Evolutionary conservation across 1,140 invertebrate genomes (phyloP).

Genomic region (Drosophila equinoxialis): DNA sequence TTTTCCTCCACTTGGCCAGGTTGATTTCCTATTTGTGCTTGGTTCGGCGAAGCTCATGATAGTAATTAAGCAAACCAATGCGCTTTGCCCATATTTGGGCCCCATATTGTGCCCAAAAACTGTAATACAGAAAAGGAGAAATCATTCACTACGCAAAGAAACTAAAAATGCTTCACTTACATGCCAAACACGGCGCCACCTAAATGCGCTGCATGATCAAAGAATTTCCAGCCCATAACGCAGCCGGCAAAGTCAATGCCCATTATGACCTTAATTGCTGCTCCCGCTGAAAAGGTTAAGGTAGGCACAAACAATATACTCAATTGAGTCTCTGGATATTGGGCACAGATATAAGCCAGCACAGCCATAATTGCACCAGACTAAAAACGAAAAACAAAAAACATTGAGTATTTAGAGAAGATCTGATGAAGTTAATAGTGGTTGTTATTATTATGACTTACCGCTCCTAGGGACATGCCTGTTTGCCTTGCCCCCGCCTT

Average conservation of each 20-base stretch:
- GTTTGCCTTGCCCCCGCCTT: constrained; percentile 88
- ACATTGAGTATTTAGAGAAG: neutral
- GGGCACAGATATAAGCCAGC: constrained; percentile 92
- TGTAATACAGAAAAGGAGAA: constrained; percentile 5
- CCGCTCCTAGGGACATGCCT: constrained; percentile 94
- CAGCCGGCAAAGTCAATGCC: constrained; percentile 92
- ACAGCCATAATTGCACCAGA: constrained; percentile 97
- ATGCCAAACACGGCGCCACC: constrained; percentile 96
- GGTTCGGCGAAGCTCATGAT: constrained; percentile 75
- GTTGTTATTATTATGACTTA: constrained; percentile 84
- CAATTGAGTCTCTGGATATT: constrained; percentile 93
- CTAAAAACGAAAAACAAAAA: constrained; percentile 84
- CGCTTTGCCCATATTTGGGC: constrained; percentile 76
- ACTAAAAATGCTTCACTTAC: constrained; percentile 83
- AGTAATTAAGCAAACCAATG: constrained; percentile 70
- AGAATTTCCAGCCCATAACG: constrained; percentile 93
- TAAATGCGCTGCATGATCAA: constrained; percentile 99
- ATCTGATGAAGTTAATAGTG: neutral
- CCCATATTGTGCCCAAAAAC: constrained; percentile 76
- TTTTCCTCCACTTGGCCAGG: constrained; percentile 29
- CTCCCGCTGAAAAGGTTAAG: constrained; percentile 92
- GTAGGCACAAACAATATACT: constrained; percentile 95
- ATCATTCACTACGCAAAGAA: neutral
- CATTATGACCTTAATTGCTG: constrained; percentile 93
- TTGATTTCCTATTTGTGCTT: constrained; percentile 64